Percentiles rank a stretch among this genome's conserved stretches.
Conservation (phyloP, 2,888 invertebrate species). For the Entomobrya multifasciata region DNA sequence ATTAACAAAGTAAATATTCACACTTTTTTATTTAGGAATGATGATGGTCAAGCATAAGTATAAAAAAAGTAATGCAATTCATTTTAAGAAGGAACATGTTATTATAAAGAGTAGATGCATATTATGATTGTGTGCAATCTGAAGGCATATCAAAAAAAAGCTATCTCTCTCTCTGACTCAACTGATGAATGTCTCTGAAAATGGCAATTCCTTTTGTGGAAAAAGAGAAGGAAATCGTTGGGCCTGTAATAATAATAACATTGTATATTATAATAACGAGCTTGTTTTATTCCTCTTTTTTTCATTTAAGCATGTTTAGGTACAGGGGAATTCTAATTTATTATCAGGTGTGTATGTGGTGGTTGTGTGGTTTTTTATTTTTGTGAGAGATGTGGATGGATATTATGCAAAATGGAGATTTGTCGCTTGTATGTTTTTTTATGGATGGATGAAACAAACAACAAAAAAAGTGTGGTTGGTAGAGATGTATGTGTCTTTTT, state of each 20-base stretch:
- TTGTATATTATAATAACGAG: constrained; percentile 49
- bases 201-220: constrained; percentile 71
- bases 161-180: constrained; percentile 46
- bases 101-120: not conserved
- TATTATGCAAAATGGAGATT: constrained; percentile 32
- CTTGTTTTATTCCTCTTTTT: constrained; percentile 56
- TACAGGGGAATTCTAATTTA: constrained; percentile 23
- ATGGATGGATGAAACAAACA: too few species aligned
- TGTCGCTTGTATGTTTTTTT: not conserved
- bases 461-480: too few species aligned
- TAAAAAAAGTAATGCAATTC: constrained; percentile 3
- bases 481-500: too few species aligned
- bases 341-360: constrained; percentile 27
- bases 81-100: not conserved
- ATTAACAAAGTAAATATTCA: constrained; percentile 38
- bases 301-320: constrained; percentile 12
- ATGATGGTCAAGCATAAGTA: constrained; percentile 26
- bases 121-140: not conserved
- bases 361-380: constrained; percentile 22
- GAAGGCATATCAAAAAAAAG: not conserved
- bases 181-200: constrained; percentile 67
- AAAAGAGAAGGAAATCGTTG: constrained; percentile 61
- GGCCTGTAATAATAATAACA: constrained; percentile 30
- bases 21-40: constrained; percentile 19
- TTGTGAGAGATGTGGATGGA: constrained; percentile 16